These are phyloP conservation scores for Camponotus pennsylvanicus DNA, from an alignment of 1,140 invertebrate genomes.

Conservation along the genomic window DNA sequence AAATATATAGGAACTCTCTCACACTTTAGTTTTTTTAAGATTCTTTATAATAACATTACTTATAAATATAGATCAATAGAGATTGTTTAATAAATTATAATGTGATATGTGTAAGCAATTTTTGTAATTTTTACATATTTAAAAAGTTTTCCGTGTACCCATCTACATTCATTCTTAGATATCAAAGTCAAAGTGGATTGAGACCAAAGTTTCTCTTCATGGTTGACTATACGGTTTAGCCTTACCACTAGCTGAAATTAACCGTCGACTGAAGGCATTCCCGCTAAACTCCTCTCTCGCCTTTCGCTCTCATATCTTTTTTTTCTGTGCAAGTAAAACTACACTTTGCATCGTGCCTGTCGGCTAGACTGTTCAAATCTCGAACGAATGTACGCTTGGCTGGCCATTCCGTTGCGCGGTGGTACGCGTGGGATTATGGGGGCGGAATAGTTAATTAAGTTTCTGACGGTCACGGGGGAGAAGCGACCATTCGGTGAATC, in stretches of 20 bases:
- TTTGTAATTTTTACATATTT: conserved; percentile 7
- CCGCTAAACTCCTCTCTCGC: neutral
- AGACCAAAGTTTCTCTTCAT: neutral
- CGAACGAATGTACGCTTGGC: conserved; percentile 45
- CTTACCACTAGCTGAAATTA: neutral
- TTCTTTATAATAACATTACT: neutral
- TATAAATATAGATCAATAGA: conserved; percentile 8
- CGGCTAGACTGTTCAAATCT: conserved; percentile 48
- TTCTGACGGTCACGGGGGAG: conserved; percentile 79
- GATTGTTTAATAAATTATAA: neutral
- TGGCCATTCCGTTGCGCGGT: conserved; percentile 33
- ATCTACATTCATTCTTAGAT: neutral
- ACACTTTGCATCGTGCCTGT: conserved; percentile 27
- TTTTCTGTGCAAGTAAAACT: conserved; percentile 18
- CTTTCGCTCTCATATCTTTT: neutral
- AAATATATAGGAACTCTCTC: neutral
- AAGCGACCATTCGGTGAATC: conserved; percentile 79
- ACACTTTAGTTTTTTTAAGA: neutral
- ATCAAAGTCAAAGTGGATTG: neutral
- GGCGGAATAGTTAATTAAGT: conserved; percentile 83
- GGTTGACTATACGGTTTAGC: neutral
- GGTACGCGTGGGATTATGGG: conserved; percentile 75
- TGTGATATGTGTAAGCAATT: neutral
- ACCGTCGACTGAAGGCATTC: neutral
- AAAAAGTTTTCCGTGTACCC: neutral